Conservation (phyloP, 1,140 invertebrate species). For the Lepidurus arcticus region DNA sequence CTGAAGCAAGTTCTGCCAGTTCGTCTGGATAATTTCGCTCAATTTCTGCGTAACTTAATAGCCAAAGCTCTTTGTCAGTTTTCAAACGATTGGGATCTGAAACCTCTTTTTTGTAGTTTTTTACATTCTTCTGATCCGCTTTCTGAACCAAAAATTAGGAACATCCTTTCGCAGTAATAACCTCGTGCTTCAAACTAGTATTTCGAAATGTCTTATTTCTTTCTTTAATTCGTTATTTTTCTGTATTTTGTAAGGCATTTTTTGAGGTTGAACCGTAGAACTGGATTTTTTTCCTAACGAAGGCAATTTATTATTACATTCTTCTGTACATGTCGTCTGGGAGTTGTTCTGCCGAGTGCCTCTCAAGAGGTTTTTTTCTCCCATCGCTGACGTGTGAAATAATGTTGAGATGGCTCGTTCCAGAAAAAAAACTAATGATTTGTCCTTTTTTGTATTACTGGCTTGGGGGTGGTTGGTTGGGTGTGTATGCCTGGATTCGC, state of each 20-base stretch:
- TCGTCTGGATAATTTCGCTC: too few relatives aligned
- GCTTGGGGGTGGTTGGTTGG: neutral
- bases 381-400: neutral
- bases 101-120: too few relatives aligned
- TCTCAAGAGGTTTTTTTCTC: neutral
- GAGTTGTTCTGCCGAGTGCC: neutral
- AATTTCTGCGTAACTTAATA: too few relatives aligned
- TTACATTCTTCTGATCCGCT: too few relatives aligned
- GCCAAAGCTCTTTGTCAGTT: too few relatives aligned
- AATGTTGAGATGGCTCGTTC: constrained; percentile 13
- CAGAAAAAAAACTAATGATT: neutral
- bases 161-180: too few relatives aligned
- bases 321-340: neutral
- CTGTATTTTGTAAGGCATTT: neutral
- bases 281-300: neutral
- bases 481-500: neutral
- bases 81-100: too few relatives aligned
- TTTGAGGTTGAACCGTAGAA: neutral
- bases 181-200: too few relatives aligned
- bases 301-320: neutral
- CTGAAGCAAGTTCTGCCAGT: too few relatives aligned
- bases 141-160: too few relatives aligned
- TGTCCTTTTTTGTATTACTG: neutral
- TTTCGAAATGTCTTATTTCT: too few relatives aligned
- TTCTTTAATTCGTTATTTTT: neutral